phyloP scores from a whole-genome alignment of 2,113 vertebrate species.

The Hystrix brachyura region DNA sequence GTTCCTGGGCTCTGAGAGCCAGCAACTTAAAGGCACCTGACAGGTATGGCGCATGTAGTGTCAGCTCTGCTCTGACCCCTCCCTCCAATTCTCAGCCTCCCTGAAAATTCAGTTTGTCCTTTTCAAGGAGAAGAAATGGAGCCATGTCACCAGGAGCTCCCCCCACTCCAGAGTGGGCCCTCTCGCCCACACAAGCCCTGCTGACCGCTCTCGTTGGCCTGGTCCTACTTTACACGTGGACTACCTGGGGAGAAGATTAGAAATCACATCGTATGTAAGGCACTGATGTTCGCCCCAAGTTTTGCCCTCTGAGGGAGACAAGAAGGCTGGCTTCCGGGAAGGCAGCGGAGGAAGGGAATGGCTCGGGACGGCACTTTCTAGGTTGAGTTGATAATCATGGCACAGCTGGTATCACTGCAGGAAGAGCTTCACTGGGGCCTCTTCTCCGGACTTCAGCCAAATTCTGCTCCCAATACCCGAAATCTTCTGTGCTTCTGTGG shows the following conservation, averaged over 20 bases:
- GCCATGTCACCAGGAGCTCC: neutral
- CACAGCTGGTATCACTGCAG: neutral
- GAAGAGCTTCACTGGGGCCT: neutral
- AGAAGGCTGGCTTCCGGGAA: constrained; percentile 36
- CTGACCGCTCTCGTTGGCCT: neutral
- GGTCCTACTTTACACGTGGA: neutral
- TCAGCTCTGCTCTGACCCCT: neutral
- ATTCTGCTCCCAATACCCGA: neutral
- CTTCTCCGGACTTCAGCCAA: neutral
- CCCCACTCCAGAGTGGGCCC: neutral
- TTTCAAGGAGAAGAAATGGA: neutral
- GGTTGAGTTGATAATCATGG: constrained; percentile 62
- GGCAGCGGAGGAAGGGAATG: rapidly evolving
- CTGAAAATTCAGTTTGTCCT: neutral
- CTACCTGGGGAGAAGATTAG: neutral
- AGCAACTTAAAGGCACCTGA: neutral
- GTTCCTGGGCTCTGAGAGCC: neutral
- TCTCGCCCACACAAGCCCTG: neutral
- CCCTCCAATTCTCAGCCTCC: neutral
- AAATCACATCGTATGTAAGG: constrained; percentile 46
- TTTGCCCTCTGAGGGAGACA: constrained; percentile 42
- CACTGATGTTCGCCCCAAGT: constrained; percentile 42
- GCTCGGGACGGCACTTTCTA: constrained; percentile 31
- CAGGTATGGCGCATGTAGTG: neutral
- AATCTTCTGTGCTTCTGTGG: neutral